These are phyloP conservation scores for Tringa solitaria DNA, from an alignment of 2,113 vertebrate species.

Conservation along the genomic window DNA sequence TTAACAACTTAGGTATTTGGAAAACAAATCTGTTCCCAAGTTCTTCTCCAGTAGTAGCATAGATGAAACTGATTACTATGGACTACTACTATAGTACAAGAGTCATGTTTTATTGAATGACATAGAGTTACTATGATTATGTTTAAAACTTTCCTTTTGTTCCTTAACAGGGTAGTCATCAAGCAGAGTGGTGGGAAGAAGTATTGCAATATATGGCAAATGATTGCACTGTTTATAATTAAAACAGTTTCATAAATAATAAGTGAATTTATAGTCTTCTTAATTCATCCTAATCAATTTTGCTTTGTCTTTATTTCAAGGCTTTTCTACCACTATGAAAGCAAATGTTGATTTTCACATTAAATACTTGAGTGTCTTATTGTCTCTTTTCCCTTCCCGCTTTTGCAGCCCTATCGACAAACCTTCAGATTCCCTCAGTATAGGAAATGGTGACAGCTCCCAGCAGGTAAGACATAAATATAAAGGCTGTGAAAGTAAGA, in stretches of 20 bases:
- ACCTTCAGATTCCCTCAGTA: constrained; percentile 90
- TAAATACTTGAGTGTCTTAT: background rate
- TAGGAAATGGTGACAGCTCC: constrained; percentile 94
- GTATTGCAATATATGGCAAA: background rate
- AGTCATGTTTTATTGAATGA: background rate
- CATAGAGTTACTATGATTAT: background rate
- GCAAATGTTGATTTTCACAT: background rate
- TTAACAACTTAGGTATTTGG: background rate
- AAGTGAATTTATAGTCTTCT: background rate
- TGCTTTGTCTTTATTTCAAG: background rate
- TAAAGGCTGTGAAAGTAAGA: background rate
- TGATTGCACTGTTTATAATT: background rate
- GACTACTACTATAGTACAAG: background rate
- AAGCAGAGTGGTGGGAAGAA: background rate
- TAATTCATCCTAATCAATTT: background rate
- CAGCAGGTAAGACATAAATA: constrained; percentile 85
- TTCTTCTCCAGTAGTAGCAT: background rate
- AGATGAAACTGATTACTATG: background rate
- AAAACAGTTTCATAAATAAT: background rate
- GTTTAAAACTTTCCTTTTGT: background rate
- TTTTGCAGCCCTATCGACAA: constrained; percentile 91
- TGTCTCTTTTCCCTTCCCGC: constrained; percentile 46
- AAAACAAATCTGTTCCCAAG: background rate
- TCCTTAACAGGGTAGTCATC: background rate
- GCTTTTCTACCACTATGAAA: background rate